Base-by-base conservation (phyloP, 2,113 vertebrate genomes). In the Barbus barbus region DNA sequence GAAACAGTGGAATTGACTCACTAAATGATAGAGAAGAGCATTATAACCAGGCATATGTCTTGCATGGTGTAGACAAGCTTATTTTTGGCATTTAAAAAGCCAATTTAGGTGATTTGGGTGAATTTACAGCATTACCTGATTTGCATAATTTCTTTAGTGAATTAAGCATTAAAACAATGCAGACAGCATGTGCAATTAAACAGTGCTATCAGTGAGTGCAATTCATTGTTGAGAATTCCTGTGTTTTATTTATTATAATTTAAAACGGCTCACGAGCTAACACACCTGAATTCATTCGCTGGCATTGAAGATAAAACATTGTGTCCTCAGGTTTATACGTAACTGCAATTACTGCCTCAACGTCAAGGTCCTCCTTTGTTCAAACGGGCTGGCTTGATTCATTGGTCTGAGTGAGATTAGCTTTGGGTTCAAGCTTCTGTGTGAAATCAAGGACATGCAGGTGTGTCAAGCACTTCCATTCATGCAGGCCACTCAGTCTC, bases 291-390 rank as follows among this genome's bases (percentile, higher is more conserved):
- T 93, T 92, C 84, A 88, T 89, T 92, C 89, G 77, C 82, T 87
- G 84, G 88, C 89, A 90, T 93, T 89, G 9, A 33, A 58, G 51
- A 77, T 12, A 93, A 92, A 91, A 87, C 87, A 76, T 72, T 85
- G 87, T 72, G 5, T 73, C 36, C 38, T 53, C 73, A 33, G 14
- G 73, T 53, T 90, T 90, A 92, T 90, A 90, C 90, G 87, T 91
- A 91, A 92, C 91, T 86, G 90, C 92, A 93, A 93, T 93, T 94
- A 91, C 89, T 89, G 88, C 87, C 90, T 90, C 84, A 86, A 79
- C 90, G 89, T 92, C 90, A 91, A 90, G 28, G 87, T 73, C 22
- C 79, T 87, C 84, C 88, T 90, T 92, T 92, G 90, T 92, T 92
- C 92, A 88, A 87, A 86, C 89, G 87, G 56, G 85, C 89, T 87